Evolutionary conservation across 2,888 invertebrate genomes (phyloP).

Genomic region (Prosapia bicincta): DNA sequence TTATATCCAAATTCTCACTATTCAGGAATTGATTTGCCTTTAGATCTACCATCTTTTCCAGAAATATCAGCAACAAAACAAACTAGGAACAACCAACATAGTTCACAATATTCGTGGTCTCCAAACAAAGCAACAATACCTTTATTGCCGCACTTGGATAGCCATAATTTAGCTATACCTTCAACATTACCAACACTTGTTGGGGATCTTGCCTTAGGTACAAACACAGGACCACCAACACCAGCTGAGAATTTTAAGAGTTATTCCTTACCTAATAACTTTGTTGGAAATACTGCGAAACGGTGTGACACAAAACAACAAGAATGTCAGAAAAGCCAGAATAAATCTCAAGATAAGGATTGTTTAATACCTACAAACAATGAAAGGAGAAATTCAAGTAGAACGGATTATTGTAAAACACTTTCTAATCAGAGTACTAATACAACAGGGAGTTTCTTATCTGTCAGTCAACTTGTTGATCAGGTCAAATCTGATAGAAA

Average conservation of each 20-base stretch:
- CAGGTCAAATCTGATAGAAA: constrained; percentile 36
- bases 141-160: constrained; percentile 35
- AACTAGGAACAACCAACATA: constrained; percentile 10
- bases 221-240: constrained; percentile 33
- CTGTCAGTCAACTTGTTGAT: constrained; percentile 61
- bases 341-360: constrained; percentile 16
- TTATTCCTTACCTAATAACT: constrained; percentile 10
- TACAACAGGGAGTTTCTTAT: constrained; percentile 48
- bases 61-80: constrained; percentile 9
- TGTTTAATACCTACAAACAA: constrained; percentile 11
- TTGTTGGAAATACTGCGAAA: neutral
- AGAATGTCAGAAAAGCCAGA: constrained; percentile 4
- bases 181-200: constrained; percentile 58
- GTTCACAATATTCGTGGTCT: constrained; percentile 37
- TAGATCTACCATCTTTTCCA: constrained; percentile 19
- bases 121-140: constrained; percentile 39
- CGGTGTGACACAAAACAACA: constrained; percentile 5
- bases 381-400: constrained; percentile 3
- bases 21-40: constrained; percentile 20
- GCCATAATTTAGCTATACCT: constrained; percentile 48
- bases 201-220: constrained; percentile 56
- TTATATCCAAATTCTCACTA: constrained; percentile 22
- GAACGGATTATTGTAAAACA: constrained; percentile 15
- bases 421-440: constrained; percentile 20
- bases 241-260: constrained; percentile 32